Base-by-base conservation (phyloP, 2,797 vertebrate species). In the Tiaroga cobitis region DNA sequence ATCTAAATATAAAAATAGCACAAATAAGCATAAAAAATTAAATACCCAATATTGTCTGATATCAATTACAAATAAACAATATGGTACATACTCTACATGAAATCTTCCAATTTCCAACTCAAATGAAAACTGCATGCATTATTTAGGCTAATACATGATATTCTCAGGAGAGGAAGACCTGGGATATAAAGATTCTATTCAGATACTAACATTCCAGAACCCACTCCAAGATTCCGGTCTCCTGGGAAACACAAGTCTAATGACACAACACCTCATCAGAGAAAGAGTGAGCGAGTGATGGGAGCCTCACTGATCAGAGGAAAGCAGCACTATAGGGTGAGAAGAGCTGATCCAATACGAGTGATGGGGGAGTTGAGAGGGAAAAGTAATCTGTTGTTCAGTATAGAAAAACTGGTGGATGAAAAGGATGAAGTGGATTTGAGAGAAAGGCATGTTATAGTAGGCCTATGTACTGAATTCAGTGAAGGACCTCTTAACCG, bases 191-290 rank as follows among this genome's bases (percentile, higher is more conserved):
- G 37, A 63, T 41, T 26, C 70, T 43, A 29, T 69, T 68, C 46
- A 78, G 26, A 77, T 16, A 41, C 46, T 2, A 32, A 65, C 34
- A 78, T 84, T 84, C 82, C 82, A 68, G 49, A 84, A 43, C n/a
- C 82, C 74, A 84, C 74, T 84, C 46, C 15, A 78, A 84, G 34
- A 78, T 56, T 78, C 75, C 15, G 24, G 74, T 76, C 24, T 77
- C 82, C 63, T 32, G 73, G 73, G 82, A 77, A 54, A 67, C 61
- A 29, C 8, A 78, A 84, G n/a, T 59, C 26, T 54, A 69, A 43
- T 26, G 37, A 69, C 39, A 39, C 24, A 77, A 56, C 73, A 77
- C 73, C 54, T 82, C 81, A 74, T 32, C 19, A 73, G 69, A 61
- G 26, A 63, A 43, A 76, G n/a, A 65, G 41, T 39, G 72, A 75